Evolutionary conservation across 2,888 invertebrate species (phyloP).

Genomic region (Euzetes globulus): DNA sequence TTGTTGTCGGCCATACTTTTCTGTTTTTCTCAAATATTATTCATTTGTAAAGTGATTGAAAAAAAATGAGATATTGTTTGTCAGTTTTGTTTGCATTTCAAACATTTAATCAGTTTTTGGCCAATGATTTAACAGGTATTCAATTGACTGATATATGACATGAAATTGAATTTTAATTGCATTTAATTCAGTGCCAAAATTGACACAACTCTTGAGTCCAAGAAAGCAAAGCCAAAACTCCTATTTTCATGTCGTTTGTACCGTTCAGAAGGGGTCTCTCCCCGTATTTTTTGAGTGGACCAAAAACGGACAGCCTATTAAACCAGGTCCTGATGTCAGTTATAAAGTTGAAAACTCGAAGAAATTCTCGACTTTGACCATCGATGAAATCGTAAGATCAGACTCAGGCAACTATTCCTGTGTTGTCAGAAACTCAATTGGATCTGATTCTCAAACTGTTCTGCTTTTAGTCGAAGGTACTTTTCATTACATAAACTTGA

Average conservation of each 20-base stretch:
- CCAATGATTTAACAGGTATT: no score
- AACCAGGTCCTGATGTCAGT: not conserved
- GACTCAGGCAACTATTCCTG: conserved; percentile 55
- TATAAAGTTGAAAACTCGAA: conserved; percentile 36
- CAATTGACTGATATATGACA: no score
- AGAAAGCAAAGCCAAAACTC: not conserved
- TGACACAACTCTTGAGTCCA: not conserved
- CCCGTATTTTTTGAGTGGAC: conserved; percentile 39
- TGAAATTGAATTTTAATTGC: no score
- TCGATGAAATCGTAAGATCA: conserved; percentile 40
- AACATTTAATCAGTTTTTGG: no score
- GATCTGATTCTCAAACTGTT: conserved; percentile 48
- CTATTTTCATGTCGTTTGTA: not conserved
- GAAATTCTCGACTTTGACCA: conserved; percentile 41
- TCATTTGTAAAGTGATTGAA: no score
- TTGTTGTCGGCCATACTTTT: no score
- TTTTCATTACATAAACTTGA: no score
- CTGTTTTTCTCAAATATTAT: no score
- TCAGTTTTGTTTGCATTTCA: no score
- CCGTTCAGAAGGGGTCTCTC: conserved; percentile 27
- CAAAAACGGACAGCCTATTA: conserved; percentile 34
- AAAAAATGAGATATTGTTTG: no score
- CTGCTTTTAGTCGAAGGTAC: conserved; percentile 50
- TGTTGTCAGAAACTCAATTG: conserved; percentile 51
- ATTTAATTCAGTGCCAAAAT: not conserved